Percentiles rank a stretch among this genome's conserved stretches.
These are phyloP conservation scores for Vimba vimba DNA, from an alignment of 2,113 vertebrate species.

Conservation along the genomic window DNA sequence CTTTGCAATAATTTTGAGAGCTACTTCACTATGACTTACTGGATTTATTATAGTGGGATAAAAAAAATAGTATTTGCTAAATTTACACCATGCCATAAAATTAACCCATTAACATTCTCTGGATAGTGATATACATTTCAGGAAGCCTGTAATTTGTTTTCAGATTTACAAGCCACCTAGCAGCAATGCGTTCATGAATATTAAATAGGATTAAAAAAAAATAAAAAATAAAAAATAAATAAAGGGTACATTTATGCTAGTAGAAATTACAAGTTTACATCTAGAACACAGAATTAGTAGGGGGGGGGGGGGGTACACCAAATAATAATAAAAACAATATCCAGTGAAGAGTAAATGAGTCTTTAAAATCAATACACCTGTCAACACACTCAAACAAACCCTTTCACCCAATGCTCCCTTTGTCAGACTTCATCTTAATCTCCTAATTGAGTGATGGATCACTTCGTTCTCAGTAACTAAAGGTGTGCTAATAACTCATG, in stretches of 20 bases:
- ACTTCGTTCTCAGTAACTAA: slow-evolving; percentile 10
- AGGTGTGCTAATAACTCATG: not conserved
- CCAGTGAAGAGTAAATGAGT: not conserved
- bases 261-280: slow-evolving; percentile 17
- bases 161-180: slow-evolving; percentile 8
- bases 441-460: slow-evolving; percentile 31
- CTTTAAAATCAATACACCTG: slow-evolving; percentile 14
- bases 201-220: not conserved
- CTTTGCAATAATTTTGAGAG: not conserved
- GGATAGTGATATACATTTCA: slow-evolving; percentile 29
- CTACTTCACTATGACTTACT: not conserved
- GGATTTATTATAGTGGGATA: slow-evolving; percentile 19
- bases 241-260: not conserved
- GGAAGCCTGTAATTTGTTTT: not conserved
- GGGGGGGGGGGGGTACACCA: not conserved
- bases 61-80: slow-evolving; percentile 7
- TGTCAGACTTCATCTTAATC: slow-evolving; percentile 26
- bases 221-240: too few species aligned
- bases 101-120: slow-evolving; percentile 23
- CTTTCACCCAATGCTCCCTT: not conserved
- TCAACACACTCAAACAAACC: slow-evolving; percentile 3
- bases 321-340: not conserved
- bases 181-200: slow-evolving; percentile 7
- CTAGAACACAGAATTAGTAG: not conserved
- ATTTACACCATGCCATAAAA: slow-evolving; percentile 39